These are phyloP conservation scores for Micropterix aruncella DNA, from an alignment of 2,888 invertebrate genomes.

Conservation along the genomic window DNA sequence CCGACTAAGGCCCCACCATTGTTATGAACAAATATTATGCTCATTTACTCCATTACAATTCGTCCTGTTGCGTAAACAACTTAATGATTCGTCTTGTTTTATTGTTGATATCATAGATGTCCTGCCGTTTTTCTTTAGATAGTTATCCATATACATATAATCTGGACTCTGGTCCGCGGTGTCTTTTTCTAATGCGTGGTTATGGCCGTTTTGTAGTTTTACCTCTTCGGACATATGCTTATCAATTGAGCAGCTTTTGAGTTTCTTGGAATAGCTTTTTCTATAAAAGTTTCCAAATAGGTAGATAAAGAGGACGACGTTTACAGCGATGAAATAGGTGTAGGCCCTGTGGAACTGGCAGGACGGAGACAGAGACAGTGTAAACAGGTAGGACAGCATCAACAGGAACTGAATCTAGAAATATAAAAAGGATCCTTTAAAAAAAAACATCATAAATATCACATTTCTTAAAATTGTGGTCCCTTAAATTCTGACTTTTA, in stretches of 20 bases:
- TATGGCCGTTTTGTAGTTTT: too few relatives aligned
- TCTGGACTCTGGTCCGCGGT: too few relatives aligned
- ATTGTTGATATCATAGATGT: slow-evolving; percentile 1
- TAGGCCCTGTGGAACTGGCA: slow-evolving; percentile 44
- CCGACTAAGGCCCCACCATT: too few relatives aligned
- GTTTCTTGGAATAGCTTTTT: slow-evolving; percentile 15
- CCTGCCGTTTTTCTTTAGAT: not conserved
- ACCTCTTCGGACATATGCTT: too few relatives aligned
- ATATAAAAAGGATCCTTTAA: too few relatives aligned
- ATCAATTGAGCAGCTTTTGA: too few relatives aligned
- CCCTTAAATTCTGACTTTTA: too few relatives aligned
- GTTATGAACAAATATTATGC: too few relatives aligned
- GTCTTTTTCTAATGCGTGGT: too few relatives aligned
- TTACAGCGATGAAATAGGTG: slow-evolving; percentile 38
- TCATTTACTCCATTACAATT: too few relatives aligned
- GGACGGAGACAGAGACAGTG: slow-evolving; percentile 33
- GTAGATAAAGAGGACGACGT: slow-evolving; percentile 42
- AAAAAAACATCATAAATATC: too few relatives aligned
- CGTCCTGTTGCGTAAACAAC: slow-evolving; percentile 13
- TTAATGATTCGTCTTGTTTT: slow-evolving; percentile 8
- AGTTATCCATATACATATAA: not conserved
- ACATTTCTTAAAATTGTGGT: too few relatives aligned
- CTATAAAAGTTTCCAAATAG: slow-evolving; percentile 51
- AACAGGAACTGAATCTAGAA: slow-evolving; percentile 48
- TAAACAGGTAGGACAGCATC: slow-evolving; percentile 40